Conservation (phyloP, 2,888 invertebrate genomes). For the Leptinotarsa tumamoca region DNA sequence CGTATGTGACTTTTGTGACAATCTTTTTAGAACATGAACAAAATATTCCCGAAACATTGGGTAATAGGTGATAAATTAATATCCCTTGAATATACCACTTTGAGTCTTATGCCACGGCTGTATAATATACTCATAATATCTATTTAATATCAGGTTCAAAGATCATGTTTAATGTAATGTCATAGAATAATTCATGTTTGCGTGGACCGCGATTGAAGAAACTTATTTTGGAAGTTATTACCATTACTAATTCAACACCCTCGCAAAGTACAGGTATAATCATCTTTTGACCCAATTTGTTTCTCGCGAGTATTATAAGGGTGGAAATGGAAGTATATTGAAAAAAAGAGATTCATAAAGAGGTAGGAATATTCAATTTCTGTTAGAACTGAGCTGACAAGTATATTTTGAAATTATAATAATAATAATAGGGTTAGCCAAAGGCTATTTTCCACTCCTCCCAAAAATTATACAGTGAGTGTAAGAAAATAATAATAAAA, state of each 20-base stretch:
- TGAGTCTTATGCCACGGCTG: no score
- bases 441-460: no score
- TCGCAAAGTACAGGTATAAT: slow-evolving; percentile 18
- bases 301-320: not conserved
- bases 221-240: slow-evolving; percentile 26
- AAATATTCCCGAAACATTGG: no score
- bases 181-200: slow-evolving; percentile 33
- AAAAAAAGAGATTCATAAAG: not conserved
- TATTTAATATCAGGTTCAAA: not conserved
- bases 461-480: no score
- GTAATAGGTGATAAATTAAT: no score
- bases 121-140: not conserved
- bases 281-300: slow-evolving; percentile 12
- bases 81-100: no score
- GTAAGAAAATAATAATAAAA: no score
- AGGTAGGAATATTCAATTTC: not conserved
- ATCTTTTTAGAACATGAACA: no score
- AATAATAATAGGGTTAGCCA: no score
- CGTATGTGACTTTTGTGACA: no score
- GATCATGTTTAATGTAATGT: slow-evolving; percentile 25
- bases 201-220: slow-evolving; percentile 36
- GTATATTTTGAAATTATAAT: no score
- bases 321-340: not conserved
- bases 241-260: slow-evolving; percentile 16
- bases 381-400: no score